Conservation (phyloP, 30 jellyfish, hydroid and myxozoan genomes). For the Kudoa iwatai region DNA sequence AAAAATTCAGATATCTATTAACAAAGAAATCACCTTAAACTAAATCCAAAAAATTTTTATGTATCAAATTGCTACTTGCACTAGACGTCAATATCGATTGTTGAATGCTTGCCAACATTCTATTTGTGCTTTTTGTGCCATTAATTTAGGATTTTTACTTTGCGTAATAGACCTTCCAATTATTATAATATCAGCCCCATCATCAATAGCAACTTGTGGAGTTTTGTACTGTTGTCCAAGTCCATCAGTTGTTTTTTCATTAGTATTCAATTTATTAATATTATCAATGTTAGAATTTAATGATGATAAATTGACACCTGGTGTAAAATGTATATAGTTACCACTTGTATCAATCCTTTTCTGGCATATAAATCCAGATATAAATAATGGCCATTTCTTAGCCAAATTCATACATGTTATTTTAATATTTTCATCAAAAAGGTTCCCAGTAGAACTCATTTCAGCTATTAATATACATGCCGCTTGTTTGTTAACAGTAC, state of each 20-base stretch:
- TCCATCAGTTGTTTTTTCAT: constrained; percentile 21
- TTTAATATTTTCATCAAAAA: constrained; percentile 8
- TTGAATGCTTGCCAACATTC: too few relatives aligned
- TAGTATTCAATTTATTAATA: constrained; percentile 3
- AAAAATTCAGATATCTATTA: too few relatives aligned
- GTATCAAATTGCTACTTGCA: too few relatives aligned
- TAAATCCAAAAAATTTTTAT: too few relatives aligned
- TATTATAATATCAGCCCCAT: constrained; percentile 23
- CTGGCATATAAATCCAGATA: constrained; percentile 32
- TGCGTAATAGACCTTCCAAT: constrained; percentile 55
- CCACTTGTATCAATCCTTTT: constrained; percentile 13
- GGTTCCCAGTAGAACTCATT: constrained; percentile 57
- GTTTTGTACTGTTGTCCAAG: constrained; percentile 56
- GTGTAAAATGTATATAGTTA: constrained; percentile 20
- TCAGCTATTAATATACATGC: constrained; percentile 50
- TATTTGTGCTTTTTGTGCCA: too few relatives aligned
- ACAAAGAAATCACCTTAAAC: too few relatives aligned
- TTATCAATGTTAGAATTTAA: too few relatives aligned
- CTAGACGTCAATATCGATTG: too few relatives aligned
- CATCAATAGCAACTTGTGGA: constrained; percentile 23
- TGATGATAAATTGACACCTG: constrained; percentile 82
- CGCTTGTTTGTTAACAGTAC: constrained; percentile 3
- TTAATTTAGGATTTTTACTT: constrained; percentile 22
- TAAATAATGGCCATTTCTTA: constrained; percentile 10
- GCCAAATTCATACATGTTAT: constrained; percentile 13